Evolutionary conservation across 2,888 invertebrate genomes (phyloP), one percentile per base, ranked within the genome.

Genomic region (Melikaiella ostensackeni): DNA sequence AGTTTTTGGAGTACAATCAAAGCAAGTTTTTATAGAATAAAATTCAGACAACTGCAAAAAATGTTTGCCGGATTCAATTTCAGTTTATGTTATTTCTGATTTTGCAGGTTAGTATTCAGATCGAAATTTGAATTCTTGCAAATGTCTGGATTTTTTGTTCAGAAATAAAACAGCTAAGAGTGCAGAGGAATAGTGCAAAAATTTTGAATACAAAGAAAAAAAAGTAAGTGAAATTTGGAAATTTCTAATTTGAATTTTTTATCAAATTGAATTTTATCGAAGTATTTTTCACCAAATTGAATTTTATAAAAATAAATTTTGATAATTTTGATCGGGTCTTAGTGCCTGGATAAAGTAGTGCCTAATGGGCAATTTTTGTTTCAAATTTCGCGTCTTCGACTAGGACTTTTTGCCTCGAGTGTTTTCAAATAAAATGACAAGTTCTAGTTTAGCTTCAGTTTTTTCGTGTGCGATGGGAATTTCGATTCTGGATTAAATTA

Each of bases 321-420:
- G 9, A 81, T 35, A 83, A 80, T 81, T 84, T 80, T 74, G 78
- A 81, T 62, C 76, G 81, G 87, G 84, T 89, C 86, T 91, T 90
- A 86, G 90, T 91, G 88, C 89, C 83, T 88, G 86, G 88, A 91
- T 90, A 90, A 88, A 91, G 89, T 90, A 89, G 86, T 85, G 86
- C 89, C 89, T 85, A 90, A 87, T 79, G 77, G 62, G 77, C 79
- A 63, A 55, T 75, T 61, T 77, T 19, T 64, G 63, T 75, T 77
- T 77, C 46, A 77, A 81, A 75, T 82, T 82, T 74, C 24, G 74
- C 75, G 61, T 74, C 75, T 70, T 79, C 80, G 78, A 79, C 77
- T 76, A 76, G 75, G 79, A 79, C 79, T 76, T 80, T 78, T 78
- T 80, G 62, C 76, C 77, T 78, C 78, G 77, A 70, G 70, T 33